A percentile compares a stretch with the other conserved stretches of the same genome.
phyloP scores from a whole-genome alignment of 2,113 vertebrate species.

The Rhinolophus sinicus region DNA sequence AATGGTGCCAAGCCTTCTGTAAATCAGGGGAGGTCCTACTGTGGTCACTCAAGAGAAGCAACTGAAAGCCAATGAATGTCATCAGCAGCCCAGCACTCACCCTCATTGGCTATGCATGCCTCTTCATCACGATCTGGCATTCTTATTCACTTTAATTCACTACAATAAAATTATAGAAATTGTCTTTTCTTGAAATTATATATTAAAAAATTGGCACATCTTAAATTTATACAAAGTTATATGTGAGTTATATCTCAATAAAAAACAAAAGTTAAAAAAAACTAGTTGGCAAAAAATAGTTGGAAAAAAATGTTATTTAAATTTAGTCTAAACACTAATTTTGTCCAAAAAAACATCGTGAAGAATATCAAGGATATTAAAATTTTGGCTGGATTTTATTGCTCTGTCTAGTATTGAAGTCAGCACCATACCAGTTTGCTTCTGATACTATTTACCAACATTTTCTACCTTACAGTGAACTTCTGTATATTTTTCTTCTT shows the following conservation, averaged over 20 bases:
- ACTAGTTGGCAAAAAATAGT: not conserved
- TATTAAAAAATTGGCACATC: not conserved
- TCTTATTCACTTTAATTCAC: not conserved
- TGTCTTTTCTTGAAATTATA: not conserved
- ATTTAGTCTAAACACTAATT: not conserved
- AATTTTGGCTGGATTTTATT: not conserved
- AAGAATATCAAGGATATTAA: not conserved
- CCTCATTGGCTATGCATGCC: fast-evolving
- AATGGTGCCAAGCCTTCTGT: not conserved
- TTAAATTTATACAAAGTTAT: not conserved
- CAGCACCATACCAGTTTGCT: not conserved
- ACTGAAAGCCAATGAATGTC: fast-evolving
- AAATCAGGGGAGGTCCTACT: not conserved
- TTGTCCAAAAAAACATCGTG: not conserved
- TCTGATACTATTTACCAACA: not conserved
- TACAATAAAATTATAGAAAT: not conserved
- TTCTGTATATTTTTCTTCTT: not conserved
- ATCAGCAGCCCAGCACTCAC: not conserved
- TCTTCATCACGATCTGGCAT: not conserved
- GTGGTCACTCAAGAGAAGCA: not conserved
- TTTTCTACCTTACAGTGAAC: not conserved
- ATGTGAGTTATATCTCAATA: not conserved
- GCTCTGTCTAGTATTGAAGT: not conserved
- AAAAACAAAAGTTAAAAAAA: not conserved
- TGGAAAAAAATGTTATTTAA: not conserved